Percentiles rank a stretch among this genome's conserved stretches.
phyloP scores from a whole-genome alignment of 2,113 vertebrate genomes.

The Nycticryphes semicollaris region DNA sequence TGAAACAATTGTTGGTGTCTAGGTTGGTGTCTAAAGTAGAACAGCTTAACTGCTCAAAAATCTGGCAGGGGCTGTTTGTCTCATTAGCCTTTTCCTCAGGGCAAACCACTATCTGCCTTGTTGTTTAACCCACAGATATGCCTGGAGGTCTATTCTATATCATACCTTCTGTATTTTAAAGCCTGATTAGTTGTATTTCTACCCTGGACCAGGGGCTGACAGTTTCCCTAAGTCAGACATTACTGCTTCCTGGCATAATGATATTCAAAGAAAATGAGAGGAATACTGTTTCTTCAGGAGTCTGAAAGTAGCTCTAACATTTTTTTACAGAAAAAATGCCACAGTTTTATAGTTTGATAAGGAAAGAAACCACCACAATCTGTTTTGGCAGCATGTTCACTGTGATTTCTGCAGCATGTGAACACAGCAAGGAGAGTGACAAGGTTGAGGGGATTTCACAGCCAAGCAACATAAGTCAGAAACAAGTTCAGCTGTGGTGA shows the following conservation, averaged over 20 bases:
- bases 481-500: neutral
- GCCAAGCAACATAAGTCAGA: constrained; percentile 36
- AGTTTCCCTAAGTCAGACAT: neutral
- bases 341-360: constrained; percentile 16
- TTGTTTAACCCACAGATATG: neutral
- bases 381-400: constrained; percentile 27
- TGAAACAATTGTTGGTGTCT: neutral
- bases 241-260: neutral
- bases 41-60: neutral
- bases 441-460: constrained; percentile 25
- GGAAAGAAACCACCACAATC: constrained; percentile 41
- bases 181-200: neutral
- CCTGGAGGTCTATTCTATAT: neutral
- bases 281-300: neutral
- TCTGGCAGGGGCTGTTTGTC: neutral
- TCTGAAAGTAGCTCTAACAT: neutral
- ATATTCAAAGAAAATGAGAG: neutral
- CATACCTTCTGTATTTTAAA: neutral
- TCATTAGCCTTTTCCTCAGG: constrained; percentile 1
- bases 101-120: neutral
- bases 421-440: constrained; percentile 3
- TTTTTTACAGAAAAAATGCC: constrained; percentile 27
- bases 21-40: neutral
- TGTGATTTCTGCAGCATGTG: constrained; percentile 41
- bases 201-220: neutral